A percentile compares a stretch with the other conserved stretches of the same genome.
Evolutionary conservation across 2,888 invertebrate species (phyloP).

Genomic region (Yponomeuta plumbellus): DNA sequence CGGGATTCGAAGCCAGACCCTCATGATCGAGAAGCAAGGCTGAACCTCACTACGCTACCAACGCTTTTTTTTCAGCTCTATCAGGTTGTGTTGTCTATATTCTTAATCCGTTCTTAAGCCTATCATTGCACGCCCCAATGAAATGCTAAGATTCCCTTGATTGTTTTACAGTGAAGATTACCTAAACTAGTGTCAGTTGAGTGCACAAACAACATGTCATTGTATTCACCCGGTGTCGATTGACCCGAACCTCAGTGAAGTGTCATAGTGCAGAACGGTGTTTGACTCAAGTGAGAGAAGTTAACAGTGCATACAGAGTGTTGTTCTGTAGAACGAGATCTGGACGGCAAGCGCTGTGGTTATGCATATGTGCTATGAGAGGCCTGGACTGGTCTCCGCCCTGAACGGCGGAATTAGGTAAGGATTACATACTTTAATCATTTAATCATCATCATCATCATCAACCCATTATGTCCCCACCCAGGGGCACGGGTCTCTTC

Average conservation of each 20-base stretch:
- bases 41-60: no score
- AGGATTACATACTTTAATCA: constrained; percentile 23
- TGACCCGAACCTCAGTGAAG: constrained; percentile 35
- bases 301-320: background rate
- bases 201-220: constrained; percentile 40
- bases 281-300: background rate
- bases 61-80: no score
- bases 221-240: constrained; percentile 68
- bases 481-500: no score
- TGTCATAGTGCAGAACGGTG: constrained; percentile 22
- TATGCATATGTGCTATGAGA: constrained; percentile 74
- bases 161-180: background rate
- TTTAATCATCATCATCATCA: no score
- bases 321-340: background rate
- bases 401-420: constrained; percentile 69
- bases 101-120: background rate
- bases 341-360: constrained; percentile 38
- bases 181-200: background rate
- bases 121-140: background rate
- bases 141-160: background rate
- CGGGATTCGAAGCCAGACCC: no score
- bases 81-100: background rate
- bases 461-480: no score
- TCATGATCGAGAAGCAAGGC: no score
- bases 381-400: constrained; percentile 64